These are phyloP conservation scores for Acleris literana DNA, from an alignment of 2,888 invertebrate genomes.

Conservation along the genomic window DNA sequence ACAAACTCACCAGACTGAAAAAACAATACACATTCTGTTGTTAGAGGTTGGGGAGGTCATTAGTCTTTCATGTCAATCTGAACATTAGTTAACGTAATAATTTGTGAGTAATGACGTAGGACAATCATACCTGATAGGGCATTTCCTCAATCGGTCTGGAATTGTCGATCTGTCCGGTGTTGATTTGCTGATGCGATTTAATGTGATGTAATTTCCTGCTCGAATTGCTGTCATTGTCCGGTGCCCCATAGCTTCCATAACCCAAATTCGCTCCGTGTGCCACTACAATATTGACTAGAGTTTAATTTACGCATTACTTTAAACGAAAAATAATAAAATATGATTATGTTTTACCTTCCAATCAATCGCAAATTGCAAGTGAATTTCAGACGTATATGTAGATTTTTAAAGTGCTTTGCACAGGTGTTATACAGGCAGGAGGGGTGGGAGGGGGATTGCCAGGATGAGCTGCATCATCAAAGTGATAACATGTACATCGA, in stretches of 20 bases:
- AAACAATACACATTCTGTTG: conserved; percentile 38
- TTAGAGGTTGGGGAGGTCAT: too few species aligned
- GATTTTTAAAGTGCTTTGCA: conserved; percentile 1
- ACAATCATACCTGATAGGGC: conserved; percentile 82
- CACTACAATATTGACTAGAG: conserved; percentile 62
- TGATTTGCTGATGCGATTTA: conserved; percentile 80
- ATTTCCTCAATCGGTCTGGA: conserved; percentile 79
- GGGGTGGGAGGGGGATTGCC: conserved; percentile 67
- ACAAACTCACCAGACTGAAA: conserved; percentile 94
- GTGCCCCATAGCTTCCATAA: conserved; percentile 81
- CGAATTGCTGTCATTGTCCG: conserved; percentile 67
- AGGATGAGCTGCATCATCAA: conserved; percentile 63
- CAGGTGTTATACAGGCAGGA: conserved; percentile 45
- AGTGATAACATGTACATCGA: conserved; percentile 76
- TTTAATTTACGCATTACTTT: conserved; percentile 11
- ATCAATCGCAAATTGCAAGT: conserved; percentile 1
- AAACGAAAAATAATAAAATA: conserved; percentile 1
- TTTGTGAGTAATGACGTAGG: conserved; percentile 12
- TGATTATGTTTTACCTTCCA: conserved; percentile 24
- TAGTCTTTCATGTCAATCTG: too few species aligned
- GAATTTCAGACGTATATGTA: not conserved
- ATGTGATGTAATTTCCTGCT: conserved; percentile 75
- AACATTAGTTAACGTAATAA: too few species aligned
- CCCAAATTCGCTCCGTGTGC: conserved; percentile 83
- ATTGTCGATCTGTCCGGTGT: conserved; percentile 68